Evolutionary conservation across 2,888 invertebrate genomes (phyloP), one percentile per base, ranked within the genome.

Genomic region (Pseudococcus longispinus): DNA sequence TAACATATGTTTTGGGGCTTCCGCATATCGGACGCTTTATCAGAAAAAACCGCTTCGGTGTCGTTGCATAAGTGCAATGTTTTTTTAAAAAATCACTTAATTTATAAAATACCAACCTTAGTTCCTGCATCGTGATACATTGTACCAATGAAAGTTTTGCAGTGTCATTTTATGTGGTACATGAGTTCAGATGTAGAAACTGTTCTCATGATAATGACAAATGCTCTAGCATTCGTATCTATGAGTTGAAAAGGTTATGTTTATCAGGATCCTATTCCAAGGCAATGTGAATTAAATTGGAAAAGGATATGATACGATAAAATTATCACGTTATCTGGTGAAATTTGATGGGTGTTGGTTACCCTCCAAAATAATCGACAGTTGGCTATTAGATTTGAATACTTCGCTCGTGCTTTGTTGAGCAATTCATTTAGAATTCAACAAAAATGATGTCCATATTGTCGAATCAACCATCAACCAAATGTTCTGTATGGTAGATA

Each of bases 1-100:
- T 20, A 80, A 42, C 77, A 80, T 42, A 80, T 80, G 77, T 80
- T 77, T 80, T 80, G 77, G 74, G 77, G 42, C 77, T 80, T 80
- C 77, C 77, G 42, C 20, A 20, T 80, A 80, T 42, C 23, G 42
- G 42, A 42, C 20, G 77, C 6, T 18, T 32, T 32, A 42, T 42
- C 20, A 11, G 20, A 80, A 29, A 70, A 37, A 37, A n/a, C 15
- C 42, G 42, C 20, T 74, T 37, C 74, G 74, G 11, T 74, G 74
- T 4, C 18, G 32, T 74, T 42, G 20, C 42, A n/a, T n/a, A 42
- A 23, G 20, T 20, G 9, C 11, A 13, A 80, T 80, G 77, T 42
- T 20, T 20, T 70, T 70, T 80, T 20, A 20, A 37, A 80, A 80
- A 80, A 20, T 80, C 5, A 23, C 42, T 32, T 9, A 20, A 42